These are phyloP conservation scores for Lepus townsendii DNA, from an alignment of 2,797 vertebrate species.

Conservation along the genomic window DNA sequence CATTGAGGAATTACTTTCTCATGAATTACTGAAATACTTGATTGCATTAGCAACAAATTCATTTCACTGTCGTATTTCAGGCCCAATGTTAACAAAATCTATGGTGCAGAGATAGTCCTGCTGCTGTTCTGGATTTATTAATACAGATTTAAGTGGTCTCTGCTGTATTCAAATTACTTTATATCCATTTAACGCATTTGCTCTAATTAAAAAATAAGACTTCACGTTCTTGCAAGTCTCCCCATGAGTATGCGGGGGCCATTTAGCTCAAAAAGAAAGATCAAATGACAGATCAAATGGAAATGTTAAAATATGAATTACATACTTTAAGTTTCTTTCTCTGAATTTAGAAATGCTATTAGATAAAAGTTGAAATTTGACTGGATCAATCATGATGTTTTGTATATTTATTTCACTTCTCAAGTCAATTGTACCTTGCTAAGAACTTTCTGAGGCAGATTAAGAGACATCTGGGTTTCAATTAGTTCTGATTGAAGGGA, in stretches of 20 bases:
- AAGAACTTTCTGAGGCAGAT: constrained; percentile 55
- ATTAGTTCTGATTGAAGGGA: constrained; percentile 61
- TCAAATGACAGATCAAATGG: constrained; percentile 88
- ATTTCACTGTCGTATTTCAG: constrained; percentile 82
- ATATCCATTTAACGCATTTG: constrained; percentile 89
- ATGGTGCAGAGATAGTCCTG: constrained; percentile 85
- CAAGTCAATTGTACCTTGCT: constrained; percentile 59
- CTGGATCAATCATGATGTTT: constrained; percentile 78
- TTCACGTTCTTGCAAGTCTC: constrained; percentile 84
- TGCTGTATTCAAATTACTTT: constrained; percentile 89
- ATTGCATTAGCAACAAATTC: constrained; percentile 85
- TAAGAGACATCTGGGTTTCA: constrained; percentile 71
- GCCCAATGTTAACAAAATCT: constrained; percentile 84
- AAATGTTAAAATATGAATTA: constrained; percentile 89
- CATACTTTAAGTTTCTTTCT: constrained; percentile 78
- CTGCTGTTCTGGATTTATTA: constrained; percentile 88
- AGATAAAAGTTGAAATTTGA: constrained; percentile 80
- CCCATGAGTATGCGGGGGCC: constrained; percentile 82
- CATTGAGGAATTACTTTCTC: constrained; percentile 80
- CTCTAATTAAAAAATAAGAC: constrained; percentile 90
- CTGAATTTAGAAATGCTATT: constrained; percentile 85
- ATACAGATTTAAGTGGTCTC: constrained; percentile 89
- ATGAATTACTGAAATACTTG: constrained; percentile 87
- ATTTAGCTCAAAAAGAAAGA: constrained; percentile 88
- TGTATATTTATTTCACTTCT: constrained; percentile 69